A percentile compares a stretch with the other conserved stretches of the same genome.
phyloP scores from a whole-genome alignment of 1,140 invertebrate genomes.

The Trachymyrmex cornetzi region DNA sequence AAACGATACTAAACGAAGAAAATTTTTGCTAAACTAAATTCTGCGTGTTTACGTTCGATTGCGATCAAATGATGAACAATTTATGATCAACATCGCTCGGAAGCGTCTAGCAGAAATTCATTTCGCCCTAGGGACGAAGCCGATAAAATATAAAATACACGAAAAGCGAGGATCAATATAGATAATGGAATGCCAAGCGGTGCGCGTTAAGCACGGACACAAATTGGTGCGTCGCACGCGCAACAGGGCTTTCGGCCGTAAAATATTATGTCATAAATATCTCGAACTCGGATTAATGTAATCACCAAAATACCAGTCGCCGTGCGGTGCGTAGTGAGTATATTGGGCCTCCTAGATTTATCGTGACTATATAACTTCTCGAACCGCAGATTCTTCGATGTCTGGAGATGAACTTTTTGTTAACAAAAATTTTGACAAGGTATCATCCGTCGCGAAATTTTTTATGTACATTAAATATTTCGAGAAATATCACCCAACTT shows the following conservation, averaged over 20 bases:
- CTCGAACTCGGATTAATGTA: conserved; percentile 63
- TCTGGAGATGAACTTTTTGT: background rate
- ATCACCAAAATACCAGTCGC: conserved; percentile 58
- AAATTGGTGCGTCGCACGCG: conserved; percentile 53
- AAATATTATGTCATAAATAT: conserved; percentile 66
- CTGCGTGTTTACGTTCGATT: conserved; percentile 9
- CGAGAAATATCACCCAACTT: background rate
- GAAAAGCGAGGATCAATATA: conserved; percentile 63
- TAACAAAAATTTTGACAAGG: background rate
- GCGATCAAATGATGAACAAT: conserved; percentile 44
- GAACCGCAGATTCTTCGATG: conserved; percentile 7
- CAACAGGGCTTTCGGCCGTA: conserved; percentile 54
- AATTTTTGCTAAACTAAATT: background rate
- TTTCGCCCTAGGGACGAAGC: conserved; percentile 38
- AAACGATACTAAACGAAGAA: background rate
- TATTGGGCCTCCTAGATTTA: conserved; percentile 35
- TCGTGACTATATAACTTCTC: conserved; percentile 13
- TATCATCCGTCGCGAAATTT: background rate
- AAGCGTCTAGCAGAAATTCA: conserved; percentile 47
- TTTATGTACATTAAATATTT: conserved; percentile 16
- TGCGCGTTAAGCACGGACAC: conserved; percentile 56
- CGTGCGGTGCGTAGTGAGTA: conserved; percentile 22
- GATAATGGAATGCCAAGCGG: conserved; percentile 58
- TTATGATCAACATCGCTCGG: conserved; percentile 41
- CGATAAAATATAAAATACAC: conserved; percentile 66